A percentile compares a stretch with the other conserved stretches of the same genome.
phyloP scores from a whole-genome alignment of 2,797 vertebrate genomes.

The Sebastiscus albofasciatus region DNA sequence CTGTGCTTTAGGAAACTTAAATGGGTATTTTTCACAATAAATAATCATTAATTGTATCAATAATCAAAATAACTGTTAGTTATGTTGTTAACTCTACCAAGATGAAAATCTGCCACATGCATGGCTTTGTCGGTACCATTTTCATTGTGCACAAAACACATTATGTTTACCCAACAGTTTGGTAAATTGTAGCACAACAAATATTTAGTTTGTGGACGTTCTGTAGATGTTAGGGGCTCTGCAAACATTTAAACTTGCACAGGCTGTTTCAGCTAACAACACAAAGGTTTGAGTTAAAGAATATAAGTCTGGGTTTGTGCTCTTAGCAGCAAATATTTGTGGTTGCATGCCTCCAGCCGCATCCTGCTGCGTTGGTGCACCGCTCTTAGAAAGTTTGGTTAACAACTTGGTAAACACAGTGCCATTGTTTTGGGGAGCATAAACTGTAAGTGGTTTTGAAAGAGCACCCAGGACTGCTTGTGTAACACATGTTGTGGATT shows the following conservation, averaged over 20 bases:
- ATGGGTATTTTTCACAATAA: neutral
- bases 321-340: slow-evolving; percentile 6
- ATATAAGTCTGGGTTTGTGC: neutral
- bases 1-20: neutral
- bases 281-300: neutral
- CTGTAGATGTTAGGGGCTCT: neutral
- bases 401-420: slow-evolving; percentile 21
- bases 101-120: neutral
- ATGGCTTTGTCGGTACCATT: neutral
- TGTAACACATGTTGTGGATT: slow-evolving; percentile 5
- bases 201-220: neutral
- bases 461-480: neutral
- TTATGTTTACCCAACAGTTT: neutral
- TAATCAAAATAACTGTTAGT: neutral
- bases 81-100: neutral
- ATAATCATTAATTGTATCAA: neutral
- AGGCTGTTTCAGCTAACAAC: neutral
- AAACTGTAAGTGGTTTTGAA: neutral
- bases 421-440: slow-evolving; percentile 14
- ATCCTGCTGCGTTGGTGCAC: neutral
- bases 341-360: neutral
- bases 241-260: too few relatives aligned
- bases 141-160: neutral
- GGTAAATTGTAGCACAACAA: neutral
- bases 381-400: neutral